Base-by-base conservation (phyloP, 2,113 vertebrate genomes). In the Saimiri boliviensis region DNA sequence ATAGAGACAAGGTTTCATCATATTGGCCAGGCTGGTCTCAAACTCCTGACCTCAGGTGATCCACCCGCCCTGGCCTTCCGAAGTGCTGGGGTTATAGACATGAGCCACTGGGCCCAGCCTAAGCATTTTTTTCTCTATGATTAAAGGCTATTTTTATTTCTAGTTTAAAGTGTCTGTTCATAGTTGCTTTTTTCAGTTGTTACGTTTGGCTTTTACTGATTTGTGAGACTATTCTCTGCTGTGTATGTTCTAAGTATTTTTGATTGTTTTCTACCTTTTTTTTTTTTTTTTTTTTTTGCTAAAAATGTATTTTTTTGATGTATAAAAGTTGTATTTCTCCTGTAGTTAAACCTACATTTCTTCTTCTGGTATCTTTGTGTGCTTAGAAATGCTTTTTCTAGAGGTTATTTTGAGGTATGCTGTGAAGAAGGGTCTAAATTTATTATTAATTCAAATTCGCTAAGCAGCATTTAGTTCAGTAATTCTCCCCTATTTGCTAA, bases 121-220 rank as follows among this genome's bases (percentile, higher is more conserved):
- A 73, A 40, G n/a, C 37, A 60, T 83, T 85, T 91, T 91, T 70
- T 30, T 80, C 66, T 54, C 14, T 85, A 13, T n/a, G 5, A 82
- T 91, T 96, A 89, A 86, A 93, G 49, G 19, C 45, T 86, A 10
- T 90, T 95, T 84, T 88, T 70, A 20, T 66, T 92, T 80, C 3
- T 63, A 91, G 81, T 77, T 88, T 82, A 83, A 73, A 95, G 66
- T 25, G 74, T 90, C 71, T 92, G 84, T 70, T 96, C 32, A 52
- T 89, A 84, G 35, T 91, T 71, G 81, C 81, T 93, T 49, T 96
- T 97, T 95, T 93, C 60, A 84, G 0, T 92, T 77, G n/a, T 86
- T 84, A 7, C 32, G 66, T 74, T 86, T 94, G 47, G 11, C 21
- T 82, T 82, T 91, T 94, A 84, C 45, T 93, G 35, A 84, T 90